phyloP scores from a whole-genome alignment of 2,113 vertebrate genomes.

The Catharus fuscescens region DNA sequence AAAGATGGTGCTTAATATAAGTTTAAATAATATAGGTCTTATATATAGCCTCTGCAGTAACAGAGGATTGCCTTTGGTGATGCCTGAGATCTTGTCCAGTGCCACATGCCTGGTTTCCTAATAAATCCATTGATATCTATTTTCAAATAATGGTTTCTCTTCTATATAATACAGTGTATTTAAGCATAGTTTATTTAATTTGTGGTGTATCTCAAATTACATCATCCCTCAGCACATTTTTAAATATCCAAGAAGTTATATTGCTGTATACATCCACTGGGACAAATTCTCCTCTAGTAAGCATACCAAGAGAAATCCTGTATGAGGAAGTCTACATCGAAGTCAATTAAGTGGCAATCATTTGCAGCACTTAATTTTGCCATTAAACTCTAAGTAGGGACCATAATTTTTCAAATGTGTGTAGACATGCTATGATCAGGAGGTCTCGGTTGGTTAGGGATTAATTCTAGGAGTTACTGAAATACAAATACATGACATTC shows the following conservation, averaged over 20 bases:
- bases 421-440: neutral
- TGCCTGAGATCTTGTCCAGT: neutral
- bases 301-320: conserved; percentile 2
- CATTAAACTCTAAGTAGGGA: conserved; percentile 3
- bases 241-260: conserved; percentile 3
- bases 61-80: neutral
- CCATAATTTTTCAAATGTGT: neutral
- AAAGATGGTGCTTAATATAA: neutral
- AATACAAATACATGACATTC: neutral
- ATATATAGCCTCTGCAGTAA: neutral
- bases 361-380: conserved; percentile 21
- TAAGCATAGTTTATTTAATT: neutral
- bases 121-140: neutral
- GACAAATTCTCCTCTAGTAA: conserved; percentile 11
- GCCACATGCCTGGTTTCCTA: neutral
- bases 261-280: neutral
- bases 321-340: neutral
- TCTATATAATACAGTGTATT: neutral
- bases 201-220: neutral
- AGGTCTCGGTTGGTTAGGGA: neutral
- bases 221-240: neutral
- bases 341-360: conserved; percentile 37
- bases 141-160: neutral
- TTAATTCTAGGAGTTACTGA: neutral
- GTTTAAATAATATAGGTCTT: neutral